A percentile compares a stretch with the other conserved stretches of the same genome.
Conservation (phyloP, 2,113 vertebrate genomes). For the Zeus faber region DNA sequence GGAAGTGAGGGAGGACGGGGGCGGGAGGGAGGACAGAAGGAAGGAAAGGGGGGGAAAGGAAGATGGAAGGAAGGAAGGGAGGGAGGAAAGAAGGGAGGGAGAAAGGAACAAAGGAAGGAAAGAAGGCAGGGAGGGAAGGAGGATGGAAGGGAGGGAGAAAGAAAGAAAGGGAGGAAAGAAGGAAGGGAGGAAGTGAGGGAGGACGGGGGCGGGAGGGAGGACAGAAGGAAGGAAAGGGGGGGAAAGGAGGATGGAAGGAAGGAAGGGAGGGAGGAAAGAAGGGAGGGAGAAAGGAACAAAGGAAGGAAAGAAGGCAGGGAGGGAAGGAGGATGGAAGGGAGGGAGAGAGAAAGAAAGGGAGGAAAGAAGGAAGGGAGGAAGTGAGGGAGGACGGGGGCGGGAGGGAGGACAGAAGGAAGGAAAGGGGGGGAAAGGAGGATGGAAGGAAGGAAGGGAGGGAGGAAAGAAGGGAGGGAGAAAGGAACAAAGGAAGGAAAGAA, state of each 20-base stretch:
- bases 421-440: background rate
- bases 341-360: no score
- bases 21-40: no score
- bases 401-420: background rate
- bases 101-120: background rate
- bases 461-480: background rate
- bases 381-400: background rate
- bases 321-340: no score
- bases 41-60: no score
- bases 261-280: background rate
- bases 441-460: background rate
- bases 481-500: no score
- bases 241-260: background rate
- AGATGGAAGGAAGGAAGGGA: background rate
- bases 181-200: no score
- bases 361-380: no score
- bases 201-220: background rate
- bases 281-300: background rate
- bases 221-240: background rate
- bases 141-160: background rate
- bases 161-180: no score
- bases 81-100: background rate
- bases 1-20: no score
- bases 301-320: no score
- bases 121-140: background rate